phyloP scores from a whole-genome alignment of 2,888 invertebrate species.

The Nycteola revayana region DNA sequence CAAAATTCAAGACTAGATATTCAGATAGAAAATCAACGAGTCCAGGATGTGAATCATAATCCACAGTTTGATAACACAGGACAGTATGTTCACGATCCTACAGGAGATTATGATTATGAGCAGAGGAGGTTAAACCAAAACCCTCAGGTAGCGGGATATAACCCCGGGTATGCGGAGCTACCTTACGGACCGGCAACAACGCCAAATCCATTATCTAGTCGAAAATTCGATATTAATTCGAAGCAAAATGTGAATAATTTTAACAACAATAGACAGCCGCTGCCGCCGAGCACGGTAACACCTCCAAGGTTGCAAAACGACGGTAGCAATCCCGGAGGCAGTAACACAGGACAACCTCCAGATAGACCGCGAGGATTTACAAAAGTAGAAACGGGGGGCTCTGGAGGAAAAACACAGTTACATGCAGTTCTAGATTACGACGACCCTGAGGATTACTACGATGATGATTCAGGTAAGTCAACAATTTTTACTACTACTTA shows the following conservation, averaged over 20 bases:
- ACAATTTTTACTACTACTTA: no score
- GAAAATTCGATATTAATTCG: constrained; percentile 58
- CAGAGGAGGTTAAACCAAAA: constrained; percentile 59
- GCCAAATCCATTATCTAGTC: constrained; percentile 64
- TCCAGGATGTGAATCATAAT: constrained; percentile 51
- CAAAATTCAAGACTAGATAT: constrained; percentile 66
- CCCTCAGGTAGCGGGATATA: constrained; percentile 48
- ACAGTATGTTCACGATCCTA: constrained; percentile 71
- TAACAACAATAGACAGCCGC: constrained; percentile 30
- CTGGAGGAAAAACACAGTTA: constrained; percentile 83
- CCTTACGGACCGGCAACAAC: constrained; percentile 60
- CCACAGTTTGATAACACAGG: constrained; percentile 66
- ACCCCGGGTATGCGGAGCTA: constrained; percentile 62
- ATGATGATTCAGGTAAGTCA: constrained; percentile 81
- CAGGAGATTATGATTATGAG: constrained; percentile 74
- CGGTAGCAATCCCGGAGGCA: constrained; percentile 74
- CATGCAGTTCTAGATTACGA: constrained; percentile 88
- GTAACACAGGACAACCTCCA: constrained; percentile 68
- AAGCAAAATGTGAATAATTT: constrained; percentile 66
- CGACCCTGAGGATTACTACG: constrained; percentile 79
- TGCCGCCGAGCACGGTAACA: constrained; percentile 45
- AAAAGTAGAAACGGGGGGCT: constrained; percentile 81
- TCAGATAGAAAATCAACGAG: constrained; percentile 64
- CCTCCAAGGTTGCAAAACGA: constrained; percentile 46
- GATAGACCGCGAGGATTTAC: constrained; percentile 85